These are phyloP conservation scores for Steatornis caripensis DNA, from an alignment of 2,113 vertebrate genomes.

Conservation along the genomic window DNA sequence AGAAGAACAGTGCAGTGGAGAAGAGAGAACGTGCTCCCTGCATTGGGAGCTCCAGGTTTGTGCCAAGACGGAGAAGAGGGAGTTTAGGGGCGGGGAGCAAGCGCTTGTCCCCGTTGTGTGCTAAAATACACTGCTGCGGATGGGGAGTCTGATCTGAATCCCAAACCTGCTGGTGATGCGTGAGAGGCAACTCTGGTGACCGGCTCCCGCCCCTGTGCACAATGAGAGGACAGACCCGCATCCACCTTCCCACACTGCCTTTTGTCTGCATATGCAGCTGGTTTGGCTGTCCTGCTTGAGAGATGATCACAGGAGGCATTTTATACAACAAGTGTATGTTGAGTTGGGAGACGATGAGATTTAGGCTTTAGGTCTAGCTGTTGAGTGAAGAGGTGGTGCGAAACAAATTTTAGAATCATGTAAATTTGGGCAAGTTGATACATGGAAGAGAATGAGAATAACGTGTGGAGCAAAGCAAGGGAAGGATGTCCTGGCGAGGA, in stretches of 20 bases:
- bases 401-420: neutral
- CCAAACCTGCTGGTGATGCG: accelerated
- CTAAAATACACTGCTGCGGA: accelerated
- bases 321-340: neutral
- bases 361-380: neutral
- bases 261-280: neutral
- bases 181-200: too few species aligned
- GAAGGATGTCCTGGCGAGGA: neutral
- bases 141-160: neutral
- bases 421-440: neutral
- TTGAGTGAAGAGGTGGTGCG: neutral
- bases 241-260: neutral
- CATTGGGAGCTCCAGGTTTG: neutral
- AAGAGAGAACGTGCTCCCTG: neutral
- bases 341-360: neutral
- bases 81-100: neutral
- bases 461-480: neutral
- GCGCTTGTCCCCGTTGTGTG: accelerated
- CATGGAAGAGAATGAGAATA: neutral
- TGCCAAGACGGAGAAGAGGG: accelerated
- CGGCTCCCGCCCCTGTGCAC: neutral
- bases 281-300: accelerated
- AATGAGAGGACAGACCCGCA: accelerated
- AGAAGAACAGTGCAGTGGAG: neutral
- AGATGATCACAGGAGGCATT: accelerated